Evolutionary conservation across 2,888 invertebrate genomes (phyloP), one percentile per base, ranked within the genome.

Genomic region (Podabrus alpinus): DNA sequence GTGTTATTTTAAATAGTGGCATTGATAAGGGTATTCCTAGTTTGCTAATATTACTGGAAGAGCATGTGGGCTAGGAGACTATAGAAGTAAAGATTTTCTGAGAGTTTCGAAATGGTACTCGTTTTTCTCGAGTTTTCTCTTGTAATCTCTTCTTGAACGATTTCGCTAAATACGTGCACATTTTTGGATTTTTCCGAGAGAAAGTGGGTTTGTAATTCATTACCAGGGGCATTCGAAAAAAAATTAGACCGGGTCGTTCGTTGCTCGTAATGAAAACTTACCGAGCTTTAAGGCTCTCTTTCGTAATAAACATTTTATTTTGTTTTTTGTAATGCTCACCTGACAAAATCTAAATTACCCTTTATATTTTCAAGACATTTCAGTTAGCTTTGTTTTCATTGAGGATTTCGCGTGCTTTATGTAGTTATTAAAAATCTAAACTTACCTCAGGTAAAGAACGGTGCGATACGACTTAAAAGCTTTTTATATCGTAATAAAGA

Each of bases 1-100:
- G 74, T n/a, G 67, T 24, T 16, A 62, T 62, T 62, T 68, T 74
- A 74, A 67, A 74, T 74, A 70, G 61, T 74, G 70, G 61, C 73
- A 73, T 61, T 62, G 69, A 73, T 70, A 74, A 74, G 74, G 74
- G 74, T 70, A 67, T 66, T 74, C 66, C 70, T 71, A 74, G 70
- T 74, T 71, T 70, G 70, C 62, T 62, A 70, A 61, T 62, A 61
- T 29, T 62, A 70, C 62, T 62, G 62, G 15, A 21, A 29, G 13
- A 29, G 29, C 29, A 29, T 29, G 29, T 29, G 29, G 29, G 29
- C n/a, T 29, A 29, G 29, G 29, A 29, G 5, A 29, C 29, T 13
- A 13, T 29, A 29, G 29, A n/a, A 29, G 29, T 29, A 29, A 29
- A 29, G 29, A 29, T 29, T 29, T 29, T 29, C 13, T 13, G 29